Base-by-base conservation (phyloP, 2,888 invertebrate genomes). In the Drosophila percnosoma region DNA sequence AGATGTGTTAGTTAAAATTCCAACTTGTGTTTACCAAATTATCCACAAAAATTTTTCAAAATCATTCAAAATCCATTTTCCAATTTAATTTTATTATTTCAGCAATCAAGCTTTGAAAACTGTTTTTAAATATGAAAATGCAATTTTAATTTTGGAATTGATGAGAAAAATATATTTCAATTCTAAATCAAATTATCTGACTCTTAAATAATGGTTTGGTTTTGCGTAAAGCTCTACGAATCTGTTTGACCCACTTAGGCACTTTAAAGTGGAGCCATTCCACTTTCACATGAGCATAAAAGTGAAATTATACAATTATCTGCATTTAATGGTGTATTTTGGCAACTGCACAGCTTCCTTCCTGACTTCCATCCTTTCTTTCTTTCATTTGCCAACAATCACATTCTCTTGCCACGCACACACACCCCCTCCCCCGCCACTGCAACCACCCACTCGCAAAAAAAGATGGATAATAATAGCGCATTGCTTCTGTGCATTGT, bases 401-500 rank as follows among this genome's bases (percentile, higher is more conserved):
- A n/a, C 36, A 55, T 24, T 24, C 53, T 34, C 21, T 33, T 24
- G 5, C 13, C 7, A 33, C 33, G 33, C 33, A 33, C 4, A 27
- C 10, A 27, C 15, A 1, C 4, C n/a, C 13, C 1, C 8, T 1
- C 3, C 36, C 6, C 36, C 21, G 10, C 18, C 18, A 13, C 2
- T 18, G 24, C 52, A 4, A 10, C 36, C 31, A 1, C 49, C 15
- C 38, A 15, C 51, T 5, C 24, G 6, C 18, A 11, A 29, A 8
- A 33, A 60, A 62, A 67, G 62, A 57, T 57, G 74, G 73, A 64
- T 77, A 74, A 76, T 74, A 73, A 76, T 74, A 68, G 81, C 68
- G 76, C 80, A 73, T 77, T 66, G 79, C 80, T 78, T 54, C 73
- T 68, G 73, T 83, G 78, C 84, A 82, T 82, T 78, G 80, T 71